A percentile compares a stretch with the other conserved stretches of the same genome.
phyloP scores from a whole-genome alignment of 2,797 vertebrate genomes.

The Oreonectes daqikongensis region DNA sequence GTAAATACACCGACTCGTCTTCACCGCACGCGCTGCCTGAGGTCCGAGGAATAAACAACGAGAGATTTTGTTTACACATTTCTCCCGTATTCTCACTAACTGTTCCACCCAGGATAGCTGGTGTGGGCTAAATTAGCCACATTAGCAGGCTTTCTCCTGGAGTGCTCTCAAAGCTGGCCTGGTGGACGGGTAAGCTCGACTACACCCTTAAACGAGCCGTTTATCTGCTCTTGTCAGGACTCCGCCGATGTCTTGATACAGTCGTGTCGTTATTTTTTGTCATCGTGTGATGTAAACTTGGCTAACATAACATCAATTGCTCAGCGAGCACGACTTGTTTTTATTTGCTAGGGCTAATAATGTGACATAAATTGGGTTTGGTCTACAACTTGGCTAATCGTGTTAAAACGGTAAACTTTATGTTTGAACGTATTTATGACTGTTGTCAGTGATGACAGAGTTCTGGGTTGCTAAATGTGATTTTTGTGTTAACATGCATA shows the following conservation, averaged over 20 bases:
- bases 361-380: constrained; percentile 7
- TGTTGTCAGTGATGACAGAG: not conserved
- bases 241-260: not conserved
- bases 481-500: not conserved
- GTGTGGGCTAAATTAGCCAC: constrained; percentile 59
- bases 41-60: constrained; percentile 12
- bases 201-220: constrained; percentile 17
- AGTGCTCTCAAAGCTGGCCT: constrained; percentile 65
- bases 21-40: constrained; percentile 14
- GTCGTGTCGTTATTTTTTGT: not conserved
- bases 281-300: not conserved
- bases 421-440: not conserved
- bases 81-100: constrained; percentile 44
- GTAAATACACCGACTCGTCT: constrained; percentile 33
- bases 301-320: not conserved
- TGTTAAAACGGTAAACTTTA: not conserved
- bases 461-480: not conserved
- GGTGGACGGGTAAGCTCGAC: constrained; percentile 58
- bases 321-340: not conserved
- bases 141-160: constrained; percentile 51
- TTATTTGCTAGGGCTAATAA: not conserved
- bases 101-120: constrained; percentile 66
- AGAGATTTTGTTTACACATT: constrained; percentile 40
- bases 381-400: constrained; percentile 10
- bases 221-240: constrained; percentile 21